Evolutionary conservation across 1,140 invertebrate genomes (phyloP), one percentile per base, ranked within the genome.

Genomic region (Ctenoplectra terminalis): DNA sequence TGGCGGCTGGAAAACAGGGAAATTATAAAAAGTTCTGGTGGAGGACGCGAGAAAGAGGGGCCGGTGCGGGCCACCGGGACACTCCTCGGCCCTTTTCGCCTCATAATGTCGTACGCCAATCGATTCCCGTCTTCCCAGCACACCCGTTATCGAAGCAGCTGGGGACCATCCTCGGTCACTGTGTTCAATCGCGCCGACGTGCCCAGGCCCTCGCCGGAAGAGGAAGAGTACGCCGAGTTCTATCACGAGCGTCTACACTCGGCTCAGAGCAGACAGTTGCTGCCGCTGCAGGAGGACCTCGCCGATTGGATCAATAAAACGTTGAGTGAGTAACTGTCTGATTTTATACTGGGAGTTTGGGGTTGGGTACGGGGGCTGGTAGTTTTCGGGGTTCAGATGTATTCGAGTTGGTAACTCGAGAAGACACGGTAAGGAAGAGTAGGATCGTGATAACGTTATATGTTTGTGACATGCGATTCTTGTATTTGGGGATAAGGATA

Each of bases 291-390:
- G 90, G 97, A 98, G 91, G 97, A 98, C 94, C 93, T 98, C 64
- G 97, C 97, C 23, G 97, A 98, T 90, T 98, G 97, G 97, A 96
- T 98, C 77, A 97, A 97, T 92, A 97, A 96, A 90, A 97, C 96
- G 73, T 95, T 97, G 83, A 97, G 97, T 97, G 91, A 96, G 95
- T 95, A 63, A n/a, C 52, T 40, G 31, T 17, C 37, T 63, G 54
- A 61, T 72, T 26, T 80, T 63, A 1, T 31, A n/a, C 31, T 17
- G 29, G 29, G 26, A 23, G 17, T 7, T 20, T n/a, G 34, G 7
- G 13, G 0, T 2, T 29, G 60, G 34, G 52, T 23, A 6, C 6
- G 52, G 52, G 52, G 0, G 46, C 11, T 9, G 13, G 9, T 1
- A 17, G 15, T 48, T 48, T 54, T 54, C 1, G 52, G n/a, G n/a